Evolutionary conservation across 2,888 invertebrate species (phyloP).

Genomic region (Rapana venosa): DNA sequence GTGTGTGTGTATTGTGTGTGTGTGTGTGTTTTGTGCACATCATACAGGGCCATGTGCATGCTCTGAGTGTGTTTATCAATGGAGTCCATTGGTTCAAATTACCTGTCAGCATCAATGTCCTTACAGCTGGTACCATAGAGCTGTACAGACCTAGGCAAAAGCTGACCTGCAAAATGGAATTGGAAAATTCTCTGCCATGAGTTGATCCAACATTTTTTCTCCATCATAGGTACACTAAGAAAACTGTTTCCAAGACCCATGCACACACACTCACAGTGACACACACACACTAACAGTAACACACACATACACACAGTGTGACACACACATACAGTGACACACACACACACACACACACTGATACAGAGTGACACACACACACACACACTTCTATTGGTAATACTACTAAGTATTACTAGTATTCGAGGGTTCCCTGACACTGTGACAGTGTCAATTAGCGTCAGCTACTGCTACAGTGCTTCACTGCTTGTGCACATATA

Average conservation of each 20-base stretch:
- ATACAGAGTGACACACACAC: background rate
- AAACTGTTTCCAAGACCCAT: background rate
- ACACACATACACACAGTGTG: no score
- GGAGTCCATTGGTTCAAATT: background rate
- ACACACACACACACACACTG: slow-evolving; percentile 17
- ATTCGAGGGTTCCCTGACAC: no score
- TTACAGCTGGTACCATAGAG: background rate
- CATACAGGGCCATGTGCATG: no score
- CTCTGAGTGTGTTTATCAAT: no score
- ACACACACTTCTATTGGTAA: background rate
- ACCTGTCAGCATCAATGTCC: slow-evolving; percentile 1
- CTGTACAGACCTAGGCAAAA: background rate
- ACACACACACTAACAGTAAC: background rate
- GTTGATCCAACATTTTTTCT: background rate
- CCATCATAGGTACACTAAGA: background rate
- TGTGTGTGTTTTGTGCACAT: no score
- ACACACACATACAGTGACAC: slow-evolving; percentile 9
- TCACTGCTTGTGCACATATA: no score
- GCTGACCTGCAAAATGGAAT: background rate
- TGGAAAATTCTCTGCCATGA: no score
- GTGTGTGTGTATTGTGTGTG: no score
- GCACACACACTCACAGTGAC: background rate
- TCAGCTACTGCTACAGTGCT: no score
- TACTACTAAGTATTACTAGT: no score
- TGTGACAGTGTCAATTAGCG: no score